Evolutionary conservation across 1,140 invertebrate species (phyloP).

Genomic region (Pachypeltis micranthus): DNA sequence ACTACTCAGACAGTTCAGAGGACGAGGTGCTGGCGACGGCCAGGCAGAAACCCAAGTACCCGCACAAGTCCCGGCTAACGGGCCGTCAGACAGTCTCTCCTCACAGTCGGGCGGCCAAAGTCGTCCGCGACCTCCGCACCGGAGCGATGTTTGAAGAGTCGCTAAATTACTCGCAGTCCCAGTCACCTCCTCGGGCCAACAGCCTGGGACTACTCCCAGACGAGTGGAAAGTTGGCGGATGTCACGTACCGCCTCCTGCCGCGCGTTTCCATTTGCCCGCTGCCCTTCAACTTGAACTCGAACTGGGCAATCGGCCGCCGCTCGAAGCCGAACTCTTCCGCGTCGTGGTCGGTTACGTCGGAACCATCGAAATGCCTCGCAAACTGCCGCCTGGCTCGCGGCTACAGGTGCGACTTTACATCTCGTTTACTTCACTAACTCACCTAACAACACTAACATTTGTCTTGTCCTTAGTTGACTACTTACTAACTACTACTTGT

Average conservation of each 20-base stretch:
- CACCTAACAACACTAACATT: no score
- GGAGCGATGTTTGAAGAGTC: slow-evolving; percentile 39
- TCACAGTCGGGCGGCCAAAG: slow-evolving; percentile 41
- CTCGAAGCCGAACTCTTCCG: slow-evolving; percentile 57
- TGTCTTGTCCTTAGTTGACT: no score
- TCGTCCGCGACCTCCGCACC: slow-evolving; percentile 42
- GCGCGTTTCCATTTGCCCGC: slow-evolving; percentile 31
- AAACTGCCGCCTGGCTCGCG: slow-evolving; percentile 64
- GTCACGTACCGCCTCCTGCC: slow-evolving; percentile 35
- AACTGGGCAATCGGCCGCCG: slow-evolving; percentile 26
- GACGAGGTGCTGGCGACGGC: slow-evolving; percentile 47
- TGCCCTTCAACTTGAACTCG: slow-evolving; percentile 18
- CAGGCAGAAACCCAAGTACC: slow-evolving; percentile 49
- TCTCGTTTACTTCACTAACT: no score
- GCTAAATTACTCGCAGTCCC: slow-evolving; percentile 13
- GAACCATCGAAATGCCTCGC: slow-evolving; percentile 89
- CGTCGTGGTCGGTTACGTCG: slow-evolving; percentile 83
- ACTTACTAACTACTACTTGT: no score
- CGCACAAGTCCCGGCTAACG: slow-evolving; percentile 37
- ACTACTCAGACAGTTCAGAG: slow-evolving; percentile 74
- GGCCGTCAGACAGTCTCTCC: slow-evolving; percentile 29
- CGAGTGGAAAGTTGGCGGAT: slow-evolving; percentile 36
- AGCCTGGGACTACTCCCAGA: slow-evolving; percentile 32
- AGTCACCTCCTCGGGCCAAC: slow-evolving; percentile 26
- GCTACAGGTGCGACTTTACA: slow-evolving; percentile 47